Evolutionary conservation across 2,888 invertebrate species (phyloP).

Genomic region (Unio delphinus): DNA sequence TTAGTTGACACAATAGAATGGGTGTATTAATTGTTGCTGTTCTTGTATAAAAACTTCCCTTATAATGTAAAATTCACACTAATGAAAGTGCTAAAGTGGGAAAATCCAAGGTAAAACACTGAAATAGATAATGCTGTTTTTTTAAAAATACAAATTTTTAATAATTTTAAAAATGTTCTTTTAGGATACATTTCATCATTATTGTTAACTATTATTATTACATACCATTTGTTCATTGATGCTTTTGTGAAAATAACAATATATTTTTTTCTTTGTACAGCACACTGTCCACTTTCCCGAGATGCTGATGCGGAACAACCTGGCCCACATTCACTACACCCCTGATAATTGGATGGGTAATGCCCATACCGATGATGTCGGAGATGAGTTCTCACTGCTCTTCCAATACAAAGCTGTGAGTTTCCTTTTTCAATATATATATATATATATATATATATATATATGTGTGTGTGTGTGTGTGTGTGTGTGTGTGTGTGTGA

Average conservation of each 20-base stretch:
- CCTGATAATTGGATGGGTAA: conserved; percentile 91
- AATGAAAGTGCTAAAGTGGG: too few relatives aligned
- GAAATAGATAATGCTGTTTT: too few relatives aligned
- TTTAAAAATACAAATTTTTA: too few relatives aligned
- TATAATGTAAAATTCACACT: too few relatives aligned
- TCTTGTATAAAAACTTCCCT: too few relatives aligned
- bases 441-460: too few relatives aligned
- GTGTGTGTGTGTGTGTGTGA: too few relatives aligned
- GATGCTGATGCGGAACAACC: conserved; percentile 85
- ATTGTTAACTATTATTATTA: not conserved
- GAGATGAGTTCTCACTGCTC: conserved; percentile 89
- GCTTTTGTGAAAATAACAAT: not conserved
- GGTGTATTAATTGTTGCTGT: too few relatives aligned
- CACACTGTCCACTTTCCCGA: conserved; percentile 89
- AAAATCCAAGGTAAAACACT: too few relatives aligned
- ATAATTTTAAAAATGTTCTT: too few relatives aligned
- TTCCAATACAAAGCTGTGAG: conserved; percentile 91
- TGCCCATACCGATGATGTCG: conserved; percentile 89
- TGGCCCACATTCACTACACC: conserved; percentile 93
- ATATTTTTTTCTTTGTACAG: conserved; percentile 38
- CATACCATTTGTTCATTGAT: not conserved
- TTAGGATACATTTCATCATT: not conserved
- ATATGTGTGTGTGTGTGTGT: too few relatives aligned
- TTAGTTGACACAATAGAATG: too few relatives aligned
- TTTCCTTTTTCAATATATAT: conserved; percentile 17